Evolutionary conservation across 2,888 invertebrate species (phyloP).

Genomic region (Limnephilus rhombicus): DNA sequence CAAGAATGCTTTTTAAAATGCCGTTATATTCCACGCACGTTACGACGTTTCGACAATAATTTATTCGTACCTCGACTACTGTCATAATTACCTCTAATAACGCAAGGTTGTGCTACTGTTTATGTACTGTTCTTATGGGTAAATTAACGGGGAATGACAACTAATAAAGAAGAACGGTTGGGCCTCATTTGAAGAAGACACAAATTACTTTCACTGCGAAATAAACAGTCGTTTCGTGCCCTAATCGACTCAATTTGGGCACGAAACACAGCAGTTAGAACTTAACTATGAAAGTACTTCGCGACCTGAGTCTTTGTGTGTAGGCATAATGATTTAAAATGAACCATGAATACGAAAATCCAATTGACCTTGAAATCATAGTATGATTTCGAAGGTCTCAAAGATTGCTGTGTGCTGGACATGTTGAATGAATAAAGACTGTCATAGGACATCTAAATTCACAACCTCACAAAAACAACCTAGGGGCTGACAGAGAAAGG

Average conservation of each 20-base stretch:
- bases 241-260: not conserved
- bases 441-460: not conserved
- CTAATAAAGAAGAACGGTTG: not conserved
- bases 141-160: slow-evolving; percentile 18
- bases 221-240: not conserved
- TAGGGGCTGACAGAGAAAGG: not conserved
- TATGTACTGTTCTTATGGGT: not conserved
- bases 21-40: slow-evolving; percentile 37
- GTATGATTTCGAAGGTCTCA: too few relatives aligned
- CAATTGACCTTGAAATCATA: too few relatives aligned
- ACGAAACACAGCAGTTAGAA: not conserved
- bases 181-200: slow-evolving; percentile 3
- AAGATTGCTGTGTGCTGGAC: too few relatives aligned
- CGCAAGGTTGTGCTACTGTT: slow-evolving; percentile 20
- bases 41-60: slow-evolving; percentile 18
- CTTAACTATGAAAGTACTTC: not conserved
- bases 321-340: not conserved
- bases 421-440: not conserved
- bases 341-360: too few relatives aligned
- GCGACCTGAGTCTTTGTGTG: not conserved
- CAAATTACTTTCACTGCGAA: slow-evolving; percentile 22
- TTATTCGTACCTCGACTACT: slow-evolving; percentile 1
- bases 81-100: slow-evolving; percentile 37
- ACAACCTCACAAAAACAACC: not conserved
- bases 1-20: slow-evolving; percentile 31